Evolutionary conservation across 1,140 invertebrate genomes (phyloP), one percentile per base, ranked within the genome.

Genomic region (Drosophila eugracilis): DNA sequence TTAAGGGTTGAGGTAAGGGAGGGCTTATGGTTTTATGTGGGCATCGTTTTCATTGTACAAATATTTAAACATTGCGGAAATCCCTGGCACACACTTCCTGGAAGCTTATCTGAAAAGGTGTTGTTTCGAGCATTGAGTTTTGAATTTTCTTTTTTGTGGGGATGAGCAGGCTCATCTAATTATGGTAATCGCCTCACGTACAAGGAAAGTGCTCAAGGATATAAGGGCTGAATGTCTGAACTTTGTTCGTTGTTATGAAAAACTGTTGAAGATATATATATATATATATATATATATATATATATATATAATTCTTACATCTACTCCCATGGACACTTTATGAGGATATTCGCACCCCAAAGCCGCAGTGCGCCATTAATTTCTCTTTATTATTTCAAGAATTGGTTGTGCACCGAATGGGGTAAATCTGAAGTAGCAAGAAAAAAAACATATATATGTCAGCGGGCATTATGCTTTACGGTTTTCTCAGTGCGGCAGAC

Each of bases 51-150:
- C 42, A 63, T 19, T 75, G 49, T 47, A 57, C 67, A 81, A 81
- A 81, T 83, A 81, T 83, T 77, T 73, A 81, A 62, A 37, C 47
- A 73, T 83, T 69, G 50, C 66, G 74, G 2, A 50, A 63, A 52
- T 69, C 42, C 59, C 34, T 41, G 39, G 0, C 36, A 30, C 59
- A 49, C 30, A 30, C 22, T 67, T 39, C 26, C 37, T 10, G 3
- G 17, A 21, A 45, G 52, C 39, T 66, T 62, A 76, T 54, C 45
- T 49, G 59, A 45, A n/a, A 65, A 76, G 50, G 66, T 49, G 70
- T 34, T 32, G 39, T 62, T 34, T 7, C 12, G 44, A 19, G 30
- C 59, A 28, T 65, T 30, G 59, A 49, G 59, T 39, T 49, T 42
- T 55, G 39, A 45, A 60, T 75, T 63, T n/a, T n/a, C n/a, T n/a